Conservation (phyloP, 35 echinoderm and acorn worm genomes). For the Apostichopus californicus region DNA sequence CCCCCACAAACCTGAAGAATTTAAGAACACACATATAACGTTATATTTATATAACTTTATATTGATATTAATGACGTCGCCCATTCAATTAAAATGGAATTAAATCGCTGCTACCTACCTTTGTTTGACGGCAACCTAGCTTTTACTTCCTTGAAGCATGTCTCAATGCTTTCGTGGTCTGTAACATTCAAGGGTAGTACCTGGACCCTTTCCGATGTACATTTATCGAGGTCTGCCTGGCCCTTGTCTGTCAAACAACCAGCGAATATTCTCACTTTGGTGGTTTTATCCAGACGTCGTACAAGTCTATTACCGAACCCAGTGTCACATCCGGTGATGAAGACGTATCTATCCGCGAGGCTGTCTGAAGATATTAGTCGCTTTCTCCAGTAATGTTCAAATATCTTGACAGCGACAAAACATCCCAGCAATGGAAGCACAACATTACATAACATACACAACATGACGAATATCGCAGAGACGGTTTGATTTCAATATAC, state of each 20-base stretch:
- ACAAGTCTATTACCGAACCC: slow-evolving; percentile 40
- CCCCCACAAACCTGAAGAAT: slow-evolving; percentile 58
- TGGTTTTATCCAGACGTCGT: slow-evolving; percentile 17
- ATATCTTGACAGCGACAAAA: slow-evolving; percentile 22
- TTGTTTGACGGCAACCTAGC: not conserved
- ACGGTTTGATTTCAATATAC: too few species aligned
- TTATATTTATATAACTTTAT: not conserved
- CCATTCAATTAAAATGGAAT: not conserved
- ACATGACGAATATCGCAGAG: not conserved
- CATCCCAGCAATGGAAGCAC: not conserved
- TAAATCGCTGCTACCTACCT: not conserved
- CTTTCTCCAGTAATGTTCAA: slow-evolving; percentile 9
- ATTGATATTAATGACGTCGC: not conserved
- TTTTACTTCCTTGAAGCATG: not conserved
- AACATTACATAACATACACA: not conserved
- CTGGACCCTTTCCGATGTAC: not conserved
- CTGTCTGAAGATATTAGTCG: not conserved
- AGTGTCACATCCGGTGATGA: slow-evolving; percentile 46
- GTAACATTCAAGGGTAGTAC: slow-evolving; percentile 18
- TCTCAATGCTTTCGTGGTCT: slow-evolving; percentile 3
- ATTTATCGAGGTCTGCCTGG: not conserved
- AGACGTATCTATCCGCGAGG: slow-evolving; percentile 30
- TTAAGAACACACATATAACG: not conserved
- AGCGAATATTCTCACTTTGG: not conserved
- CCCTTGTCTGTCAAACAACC: slow-evolving; percentile 32